phyloP scores from a whole-genome alignment of 2,113 vertebrate genomes.

The Dicentrarchus labrax region DNA sequence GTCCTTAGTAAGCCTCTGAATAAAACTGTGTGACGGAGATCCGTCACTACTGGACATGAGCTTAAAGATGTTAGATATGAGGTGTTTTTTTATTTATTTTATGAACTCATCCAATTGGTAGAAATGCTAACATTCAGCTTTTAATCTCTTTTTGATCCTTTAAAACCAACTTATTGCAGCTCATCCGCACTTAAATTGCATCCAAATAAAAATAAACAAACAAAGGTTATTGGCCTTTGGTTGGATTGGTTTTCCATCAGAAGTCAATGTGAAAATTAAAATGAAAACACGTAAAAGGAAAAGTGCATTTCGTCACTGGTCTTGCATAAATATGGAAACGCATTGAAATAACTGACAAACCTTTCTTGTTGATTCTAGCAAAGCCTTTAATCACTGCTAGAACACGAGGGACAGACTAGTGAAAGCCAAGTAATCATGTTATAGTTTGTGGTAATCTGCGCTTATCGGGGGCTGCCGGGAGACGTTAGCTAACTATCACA shows the following conservation, averaged over 20 bases:
- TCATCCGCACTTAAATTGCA: conserved; percentile 31
- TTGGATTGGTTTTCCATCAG: neutral
- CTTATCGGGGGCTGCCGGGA: conserved; percentile 32
- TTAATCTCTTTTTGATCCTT: conserved; percentile 58
- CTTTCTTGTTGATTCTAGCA: conserved; percentile 17
- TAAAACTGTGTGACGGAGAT: conserved; percentile 21
- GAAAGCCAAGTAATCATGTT: conserved; percentile 68
- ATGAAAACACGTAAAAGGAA: conserved; percentile 6
- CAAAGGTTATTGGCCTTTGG: neutral
- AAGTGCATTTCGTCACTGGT: conserved; percentile 19
- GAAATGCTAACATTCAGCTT: conserved; percentile 23
- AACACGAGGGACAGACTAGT: conserved; percentile 26
- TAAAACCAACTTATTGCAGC: conserved; percentile 40
- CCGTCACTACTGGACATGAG: conserved; percentile 12
- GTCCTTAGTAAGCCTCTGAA: conserved; percentile 10
- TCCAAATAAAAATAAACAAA: conserved; percentile 33
- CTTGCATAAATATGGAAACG: conserved; percentile 20
- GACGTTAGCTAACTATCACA: conserved; percentile 19
- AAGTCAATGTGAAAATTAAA: neutral
- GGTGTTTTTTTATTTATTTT: neutral
- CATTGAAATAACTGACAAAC: neutral
- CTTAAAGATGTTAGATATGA: conserved; percentile 29
- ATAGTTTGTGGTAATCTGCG: conserved; percentile 57
- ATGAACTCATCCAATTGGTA: conserved; percentile 36
- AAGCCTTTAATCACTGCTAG: conserved; percentile 62